phyloP scores from a whole-genome alignment of 2,797 vertebrate species.

The Acanthiza pusilla region DNA sequence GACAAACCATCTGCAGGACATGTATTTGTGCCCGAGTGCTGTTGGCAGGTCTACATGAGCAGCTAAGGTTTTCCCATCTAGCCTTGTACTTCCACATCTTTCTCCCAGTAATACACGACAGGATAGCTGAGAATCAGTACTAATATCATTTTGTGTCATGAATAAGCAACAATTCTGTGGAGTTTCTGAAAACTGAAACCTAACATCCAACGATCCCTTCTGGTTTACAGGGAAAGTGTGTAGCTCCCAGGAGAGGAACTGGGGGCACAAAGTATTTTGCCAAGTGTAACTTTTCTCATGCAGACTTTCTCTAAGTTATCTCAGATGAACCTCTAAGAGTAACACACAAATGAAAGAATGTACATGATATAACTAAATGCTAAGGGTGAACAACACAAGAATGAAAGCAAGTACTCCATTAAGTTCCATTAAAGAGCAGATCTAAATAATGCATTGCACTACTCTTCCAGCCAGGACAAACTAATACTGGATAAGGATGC shows the following conservation, averaged over 20 bases:
- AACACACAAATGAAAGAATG: neutral
- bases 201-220: rapidly evolving
- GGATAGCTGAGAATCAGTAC: neutral
- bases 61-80: neutral
- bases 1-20: neutral
- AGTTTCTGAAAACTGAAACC: neutral
- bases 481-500: neutral
- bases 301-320: neutral
- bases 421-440: neutral
- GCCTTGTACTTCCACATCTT: neutral
- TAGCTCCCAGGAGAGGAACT: neutral
- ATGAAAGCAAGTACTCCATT: neutral
- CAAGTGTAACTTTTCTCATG: neutral
- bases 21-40: rapidly evolving
- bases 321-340: neutral
- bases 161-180: neutral
- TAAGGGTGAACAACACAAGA: neutral
- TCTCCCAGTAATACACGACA: neutral
- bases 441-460: neutral
- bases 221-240: neutral
- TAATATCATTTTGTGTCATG: neutral
- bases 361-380: neutral
- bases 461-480: neutral
- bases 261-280: neutral
- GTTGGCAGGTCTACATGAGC: rapidly evolving